Evolutionary conservation across 2,888 invertebrate genomes (phyloP), one percentile per base, ranked within the genome.

Genomic region (Agrochola macilenta): DNA sequence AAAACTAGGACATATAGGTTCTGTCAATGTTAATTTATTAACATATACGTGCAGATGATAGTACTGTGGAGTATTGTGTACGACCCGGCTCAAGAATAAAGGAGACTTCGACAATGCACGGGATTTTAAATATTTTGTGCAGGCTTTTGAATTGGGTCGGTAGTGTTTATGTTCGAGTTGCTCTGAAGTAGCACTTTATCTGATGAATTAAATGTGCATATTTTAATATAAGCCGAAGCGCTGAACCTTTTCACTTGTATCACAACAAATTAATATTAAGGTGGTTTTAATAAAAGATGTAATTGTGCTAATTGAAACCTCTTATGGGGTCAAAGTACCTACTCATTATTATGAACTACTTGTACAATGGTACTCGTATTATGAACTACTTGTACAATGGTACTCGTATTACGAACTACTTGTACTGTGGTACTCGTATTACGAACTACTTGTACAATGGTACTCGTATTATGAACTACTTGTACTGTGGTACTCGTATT

Each of bases 101-200:
- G 14, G 43, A 70, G 57, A 23, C 46, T 74, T 39, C 57, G 65
- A 85, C 76, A 83, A 68, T 68, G 65, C 35, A 5, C 58, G 23
- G 58, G 17, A 39, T 80, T 78, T 80, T 35, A 70, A 64, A 76
- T 84, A 52, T 69, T 69, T 64, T 23, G 52, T 76, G 58, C 20
- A 17, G 43, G 35, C 12, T 63, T 63, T 39, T 57, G 54, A 52
- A 79, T 54, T 39, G 54, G 63, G 52, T 72, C 65, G 49, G 35
- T 61, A 30, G 39, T 30, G n/a, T 23, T 69, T 63, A 23, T 58
- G 26, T 52, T 57, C 12, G 30, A 49, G 43, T 52, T 78, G 23
- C 3, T 69, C 14, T 17, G 7, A 26, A 58, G 35, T 8, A 60
- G 23, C 8, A 61, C 49, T 65, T 65, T 9, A 2, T 20, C 20